Base-by-base conservation (phyloP, 2,797 vertebrate species). In the Falco cherrug region DNA sequence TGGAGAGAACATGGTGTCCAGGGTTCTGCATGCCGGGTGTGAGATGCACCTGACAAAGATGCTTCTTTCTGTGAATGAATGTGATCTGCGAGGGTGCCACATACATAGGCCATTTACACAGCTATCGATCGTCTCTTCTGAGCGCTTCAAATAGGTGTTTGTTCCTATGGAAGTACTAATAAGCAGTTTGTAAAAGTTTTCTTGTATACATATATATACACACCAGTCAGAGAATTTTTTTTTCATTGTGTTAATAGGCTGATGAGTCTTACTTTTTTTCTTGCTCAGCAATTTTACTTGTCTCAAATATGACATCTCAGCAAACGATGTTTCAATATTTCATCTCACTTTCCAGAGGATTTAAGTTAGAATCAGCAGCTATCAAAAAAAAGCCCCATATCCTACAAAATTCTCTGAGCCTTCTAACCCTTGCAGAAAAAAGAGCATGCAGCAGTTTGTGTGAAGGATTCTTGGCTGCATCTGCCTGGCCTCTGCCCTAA, bases 361-460 rank as follows among this genome's bases (percentile, higher is more conserved):
- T 86, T 84, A 51, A 8, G 8, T 61, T 67, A 68, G 63, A 90
- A 56, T 84, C 14, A 39, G 20, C 33, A 85, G 43, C 24, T 87
- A 45, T 5, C 39, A 84, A 47, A 77, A 37, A 28, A 20, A 8
- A 2, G 0, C 11, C 5, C 20, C 1, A 53, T 64, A 45, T 85
- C 37, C 25, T 59, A 48, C 35, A 84, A 60, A 64, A 9, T 5
- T 5, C 6, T 13, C 28, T 21, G 31, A 65, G 22, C 33, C 12
- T 24, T 77, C 51, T 80, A 88, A 73, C 29, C 6, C 22, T 74
- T 73, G 29, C 43, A 70, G 59, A 57, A 65, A 35, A 51, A 61
- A 54, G 21, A 33, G 10, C 7, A 29, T 1, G 1, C 31, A 77
- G 39, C 0, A 0, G 47, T 79, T 76, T 85, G 35, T 1, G 0